Evolutionary conservation across 2,797 vertebrate genomes (phyloP).

Genomic region (Semotilus atromaculatus): DNA sequence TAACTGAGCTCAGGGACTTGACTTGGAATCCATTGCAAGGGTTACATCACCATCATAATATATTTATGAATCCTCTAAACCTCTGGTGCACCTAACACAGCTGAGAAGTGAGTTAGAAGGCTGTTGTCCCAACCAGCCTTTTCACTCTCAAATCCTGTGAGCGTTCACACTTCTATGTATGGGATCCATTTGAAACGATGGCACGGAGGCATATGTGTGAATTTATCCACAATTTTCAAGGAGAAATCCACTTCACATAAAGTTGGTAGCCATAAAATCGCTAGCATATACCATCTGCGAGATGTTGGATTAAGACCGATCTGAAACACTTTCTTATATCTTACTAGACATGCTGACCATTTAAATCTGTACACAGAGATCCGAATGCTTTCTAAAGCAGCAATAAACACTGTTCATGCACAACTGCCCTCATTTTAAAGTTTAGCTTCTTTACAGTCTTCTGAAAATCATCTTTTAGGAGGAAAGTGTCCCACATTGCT

Average conservation of each 20-base stretch:
- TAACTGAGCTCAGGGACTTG: constrained; percentile 34
- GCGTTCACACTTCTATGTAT: constrained; percentile 12
- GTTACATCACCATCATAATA: constrained; percentile 44
- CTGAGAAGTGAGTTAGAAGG: constrained; percentile 20
- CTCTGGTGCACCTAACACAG: constrained; percentile 42
- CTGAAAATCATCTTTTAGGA: neutral
- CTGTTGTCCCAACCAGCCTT: constrained; percentile 31
- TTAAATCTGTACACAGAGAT: constrained; percentile 11
- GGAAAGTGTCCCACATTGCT: neutral
- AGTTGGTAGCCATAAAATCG: constrained; percentile 54
- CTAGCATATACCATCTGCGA: constrained; percentile 41
- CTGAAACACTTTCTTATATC: neutral
- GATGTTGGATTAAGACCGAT: constrained; percentile 5
- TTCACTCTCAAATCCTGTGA: constrained; percentile 45
- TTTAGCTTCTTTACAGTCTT: neutral
- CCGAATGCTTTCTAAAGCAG: constrained; percentile 5
- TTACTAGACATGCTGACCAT: constrained; percentile 14
- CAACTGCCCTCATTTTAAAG: neutral
- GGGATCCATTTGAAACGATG: constrained; percentile 57
- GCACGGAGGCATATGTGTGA: constrained; percentile 55
- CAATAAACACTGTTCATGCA: neutral
- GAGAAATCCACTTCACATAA: constrained; percentile 64
- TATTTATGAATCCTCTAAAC: constrained; percentile 49
- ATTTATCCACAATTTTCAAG: constrained; percentile 71
- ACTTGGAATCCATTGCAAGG: constrained; percentile 36